Conservation (phyloP, 2,113 vertebrate species). For the Lethenteron reissneri region DNA sequence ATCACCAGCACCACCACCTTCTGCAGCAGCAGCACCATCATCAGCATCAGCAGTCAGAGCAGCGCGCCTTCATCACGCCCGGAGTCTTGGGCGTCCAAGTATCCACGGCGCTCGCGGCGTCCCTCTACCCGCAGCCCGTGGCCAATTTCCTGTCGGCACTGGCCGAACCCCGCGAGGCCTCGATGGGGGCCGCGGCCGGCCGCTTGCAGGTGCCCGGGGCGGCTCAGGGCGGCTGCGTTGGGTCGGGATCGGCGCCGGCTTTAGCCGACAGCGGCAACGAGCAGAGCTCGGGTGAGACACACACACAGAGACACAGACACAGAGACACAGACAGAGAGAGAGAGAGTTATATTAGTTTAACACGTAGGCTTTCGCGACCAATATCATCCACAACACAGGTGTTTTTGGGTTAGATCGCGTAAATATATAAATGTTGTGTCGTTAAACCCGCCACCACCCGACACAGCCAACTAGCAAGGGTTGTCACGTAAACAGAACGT, state of each 20-base stretch:
- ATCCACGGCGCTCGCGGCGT: background rate
- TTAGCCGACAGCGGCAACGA: slow-evolving; percentile 3
- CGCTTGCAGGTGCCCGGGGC: too few species aligned
- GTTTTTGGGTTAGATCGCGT: too few species aligned
- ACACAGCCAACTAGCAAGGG: too few species aligned
- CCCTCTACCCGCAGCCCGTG: background rate
- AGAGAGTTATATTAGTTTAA: background rate
- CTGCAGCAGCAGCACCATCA: background rate
- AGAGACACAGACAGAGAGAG: background rate
- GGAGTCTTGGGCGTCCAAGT: slow-evolving; percentile 2
- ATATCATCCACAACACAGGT: too few species aligned
- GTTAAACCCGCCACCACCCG: too few species aligned
- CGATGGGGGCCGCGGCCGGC: too few species aligned
- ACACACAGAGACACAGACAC: background rate
- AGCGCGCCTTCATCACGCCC: slow-evolving; percentile 6
- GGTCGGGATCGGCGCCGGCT: background rate
- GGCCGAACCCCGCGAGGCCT: background rate
- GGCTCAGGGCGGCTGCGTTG: background rate
- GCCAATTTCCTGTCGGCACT: background rate
- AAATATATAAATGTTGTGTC: too few species aligned
- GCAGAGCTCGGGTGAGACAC: background rate
- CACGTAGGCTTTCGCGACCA: too few species aligned
- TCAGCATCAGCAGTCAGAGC: background rate
- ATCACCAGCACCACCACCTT: too few species aligned
- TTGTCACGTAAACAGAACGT: too few species aligned